Percentiles rank a stretch among this genome's conserved stretches.
Conservation (phyloP, 2,888 invertebrate genomes). For the Acleris literana region DNA sequence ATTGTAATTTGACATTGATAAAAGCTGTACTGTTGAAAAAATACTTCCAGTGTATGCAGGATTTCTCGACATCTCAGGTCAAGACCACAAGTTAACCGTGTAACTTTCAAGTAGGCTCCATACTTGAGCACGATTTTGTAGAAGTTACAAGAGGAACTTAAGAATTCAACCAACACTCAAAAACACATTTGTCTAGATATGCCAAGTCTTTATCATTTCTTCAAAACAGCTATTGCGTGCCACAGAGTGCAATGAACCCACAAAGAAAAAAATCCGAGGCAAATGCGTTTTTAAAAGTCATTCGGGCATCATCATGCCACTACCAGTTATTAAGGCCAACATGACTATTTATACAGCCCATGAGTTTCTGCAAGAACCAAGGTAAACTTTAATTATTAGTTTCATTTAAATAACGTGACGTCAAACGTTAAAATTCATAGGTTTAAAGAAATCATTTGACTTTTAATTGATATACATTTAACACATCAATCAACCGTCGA, state of each 20-base stretch:
- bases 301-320: not conserved
- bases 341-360: not conserved
- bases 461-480: constrained; percentile 20
- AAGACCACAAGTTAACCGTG: no score
- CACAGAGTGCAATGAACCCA: constrained; percentile 19
- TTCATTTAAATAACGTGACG: constrained; percentile 24
- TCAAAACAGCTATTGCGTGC: constrained; percentile 3
- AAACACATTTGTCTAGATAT: no score
- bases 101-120: not conserved
- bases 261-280: constrained; percentile 5
- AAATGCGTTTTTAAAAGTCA: constrained; percentile 10
- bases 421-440: constrained; percentile 21
- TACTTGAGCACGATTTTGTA: not conserved
- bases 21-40: no score
- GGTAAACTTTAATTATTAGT: not conserved
- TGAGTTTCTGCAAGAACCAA: no score
- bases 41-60: no score
- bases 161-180: no score
- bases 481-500: constrained; percentile 10
- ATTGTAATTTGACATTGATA: no score
- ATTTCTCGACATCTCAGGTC: no score
- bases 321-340: constrained; percentile 5
- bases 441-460: constrained; percentile 20
- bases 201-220: not conserved
- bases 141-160: no score